Evolutionary conservation across 2,888 invertebrate species (phyloP), one percentile per base, ranked within the genome.

Genomic region (Schizaphis graminum): DNA sequence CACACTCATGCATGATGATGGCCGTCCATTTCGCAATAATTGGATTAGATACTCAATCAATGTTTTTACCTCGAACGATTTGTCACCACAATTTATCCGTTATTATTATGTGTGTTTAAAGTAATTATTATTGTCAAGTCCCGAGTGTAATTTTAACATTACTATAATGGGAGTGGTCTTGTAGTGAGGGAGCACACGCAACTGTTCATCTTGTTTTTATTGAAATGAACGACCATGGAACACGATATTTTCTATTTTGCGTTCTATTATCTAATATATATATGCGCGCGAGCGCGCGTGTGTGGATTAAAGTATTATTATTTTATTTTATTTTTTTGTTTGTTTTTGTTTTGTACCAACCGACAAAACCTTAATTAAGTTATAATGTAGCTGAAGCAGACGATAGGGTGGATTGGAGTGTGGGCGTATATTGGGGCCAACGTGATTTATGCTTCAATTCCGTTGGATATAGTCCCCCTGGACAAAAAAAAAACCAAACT

Each of bases 361-460:
- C 61, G 35, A 49, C 47, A 13, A 92, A 93, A 90, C 86, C 91
- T 86, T 94, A 94, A 94, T 94, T 94, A 94, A 94, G 94, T 94
- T 94, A 94, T 94, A 94, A 94, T 61, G 85, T 86, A 53, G 26
- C 89, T 57, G 56, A 26, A 11, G 5, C 91, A 57, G 35, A 57
- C 16, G 49, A 88, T 49, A 57, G 94, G 61, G 86, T 49, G 86
- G 47, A 67, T n/a, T 35, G 85, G 28, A 61, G 49, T 61, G 93
- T 94, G 91, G 86, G 94, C 86, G 94, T 91, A 89, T 91, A 86
- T 94, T 41, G 90, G 86, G 86, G 91, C 94, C 90, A 41, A 67
- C 90, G 94, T 91, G 86, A 94, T 94, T 94, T 94, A 94, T 87
- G 61, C 91, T 94, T 47, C 53, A 67, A 94, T 94, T 91, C 91